A percentile compares a stretch with the other conserved stretches of the same genome.
Conservation (phyloP, 2,797 vertebrate genomes). For the Hydrolagus colliei region DNA sequence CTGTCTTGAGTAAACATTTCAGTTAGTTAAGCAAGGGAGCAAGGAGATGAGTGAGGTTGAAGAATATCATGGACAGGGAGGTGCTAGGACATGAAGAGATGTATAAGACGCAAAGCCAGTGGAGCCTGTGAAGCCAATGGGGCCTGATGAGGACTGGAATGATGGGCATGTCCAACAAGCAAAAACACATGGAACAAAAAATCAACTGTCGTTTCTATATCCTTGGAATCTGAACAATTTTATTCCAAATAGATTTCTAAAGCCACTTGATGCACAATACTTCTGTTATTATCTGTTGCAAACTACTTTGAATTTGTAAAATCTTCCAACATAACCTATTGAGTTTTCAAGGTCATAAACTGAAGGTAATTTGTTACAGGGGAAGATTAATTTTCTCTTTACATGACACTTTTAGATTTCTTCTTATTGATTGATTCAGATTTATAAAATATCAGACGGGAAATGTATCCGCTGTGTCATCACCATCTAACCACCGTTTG, state of each 20-base stretch:
- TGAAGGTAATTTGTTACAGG: background rate
- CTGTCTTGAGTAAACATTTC: no score
- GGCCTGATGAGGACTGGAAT: no score
- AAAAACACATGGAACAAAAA: no score
- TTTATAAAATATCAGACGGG: background rate
- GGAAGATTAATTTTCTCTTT: background rate
- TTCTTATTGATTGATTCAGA: background rate
- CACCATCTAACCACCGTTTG: background rate
- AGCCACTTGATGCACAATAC: background rate
- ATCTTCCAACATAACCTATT: background rate
- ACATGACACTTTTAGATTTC: background rate
- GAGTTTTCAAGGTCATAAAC: background rate
- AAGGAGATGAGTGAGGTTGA: no score
- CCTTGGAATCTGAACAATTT: background rate
- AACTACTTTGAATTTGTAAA: background rate
- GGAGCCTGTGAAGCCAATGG: no score
- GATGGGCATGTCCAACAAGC: no score
- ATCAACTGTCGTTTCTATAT: no score
- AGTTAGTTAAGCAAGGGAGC: no score
- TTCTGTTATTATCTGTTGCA: background rate
- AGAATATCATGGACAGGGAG: no score
- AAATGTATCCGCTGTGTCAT: background rate
- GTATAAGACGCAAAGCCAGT: no score
- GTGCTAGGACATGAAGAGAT: no score
- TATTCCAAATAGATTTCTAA: background rate